Percentiles rank a stretch among this genome's conserved stretches.
These are phyloP conservation scores for Pseudocheirus occidentalis DNA, from an alignment of 2,797 vertebrate species.

Conservation along the genomic window DNA sequence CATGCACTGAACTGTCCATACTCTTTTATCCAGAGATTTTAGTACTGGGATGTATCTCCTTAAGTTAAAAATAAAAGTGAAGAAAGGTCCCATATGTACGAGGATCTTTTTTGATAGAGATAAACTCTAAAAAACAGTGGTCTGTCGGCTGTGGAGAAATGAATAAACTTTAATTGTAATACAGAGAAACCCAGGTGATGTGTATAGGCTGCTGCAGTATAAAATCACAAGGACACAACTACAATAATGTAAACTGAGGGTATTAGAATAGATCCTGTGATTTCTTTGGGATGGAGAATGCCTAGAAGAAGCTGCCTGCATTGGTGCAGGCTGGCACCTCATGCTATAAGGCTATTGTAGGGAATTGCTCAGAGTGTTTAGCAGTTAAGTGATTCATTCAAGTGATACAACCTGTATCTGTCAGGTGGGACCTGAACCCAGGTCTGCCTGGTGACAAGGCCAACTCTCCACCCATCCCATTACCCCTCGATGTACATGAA, in stretches of 20 bases:
- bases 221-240: background rate
- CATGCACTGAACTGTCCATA: background rate
- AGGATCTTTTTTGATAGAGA: background rate
- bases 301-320: background rate
- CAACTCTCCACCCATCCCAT: background rate
- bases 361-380: background rate
- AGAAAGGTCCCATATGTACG: background rate
- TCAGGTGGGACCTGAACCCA: background rate
- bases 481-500: background rate
- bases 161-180: background rate
- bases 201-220: background rate
- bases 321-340: background rate
- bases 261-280: background rate
- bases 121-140: background rate
- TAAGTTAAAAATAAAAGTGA: background rate
- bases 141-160: background rate
- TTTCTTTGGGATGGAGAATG: background rate
- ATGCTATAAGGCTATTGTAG: background rate
- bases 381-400: background rate
- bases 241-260: background rate
- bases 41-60: background rate
- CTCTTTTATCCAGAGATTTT: background rate
- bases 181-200: background rate
- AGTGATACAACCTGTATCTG: background rate
- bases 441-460: background rate